Percentiles rank a stretch among this genome's conserved stretches.
Conservation (phyloP, 2,113 vertebrate species). For the Toxotes chatareus region DNA sequence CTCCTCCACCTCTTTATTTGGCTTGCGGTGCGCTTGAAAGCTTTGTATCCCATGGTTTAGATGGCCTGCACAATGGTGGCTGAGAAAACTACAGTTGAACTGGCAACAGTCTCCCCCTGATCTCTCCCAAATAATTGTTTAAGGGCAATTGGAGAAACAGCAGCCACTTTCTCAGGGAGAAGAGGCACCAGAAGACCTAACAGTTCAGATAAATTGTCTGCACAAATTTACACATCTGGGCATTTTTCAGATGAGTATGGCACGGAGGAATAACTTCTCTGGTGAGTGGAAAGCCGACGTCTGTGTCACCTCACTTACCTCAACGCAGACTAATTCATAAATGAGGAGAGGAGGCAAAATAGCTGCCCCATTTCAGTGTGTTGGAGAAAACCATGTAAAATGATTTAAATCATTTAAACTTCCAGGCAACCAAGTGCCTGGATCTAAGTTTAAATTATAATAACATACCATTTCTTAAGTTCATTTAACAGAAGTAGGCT, state of each 20-base stretch:
- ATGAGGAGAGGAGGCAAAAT: slow-evolving; percentile 3
- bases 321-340: slow-evolving; percentile 6
- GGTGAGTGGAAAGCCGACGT: slow-evolving; percentile 29
- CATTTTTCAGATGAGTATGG: slow-evolving; percentile 36
- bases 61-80: slow-evolving; percentile 55
- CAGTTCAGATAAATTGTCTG: slow-evolving; percentile 62
- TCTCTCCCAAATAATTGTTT: slow-evolving; percentile 70
- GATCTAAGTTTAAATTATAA: slow-evolving; percentile 10
- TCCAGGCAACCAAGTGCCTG: neutral
- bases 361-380: neutral
- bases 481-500: slow-evolving; percentile 3
- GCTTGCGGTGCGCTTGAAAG: slow-evolving; percentile 57
- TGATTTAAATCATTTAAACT: too few species aligned
- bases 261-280: slow-evolving; percentile 22
- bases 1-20: slow-evolving; percentile 75
- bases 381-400: neutral
- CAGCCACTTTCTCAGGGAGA: slow-evolving; percentile 51
- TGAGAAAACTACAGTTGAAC: slow-evolving; percentile 70
- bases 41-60: slow-evolving; percentile 68
- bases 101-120: slow-evolving; percentile 39
- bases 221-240: slow-evolving; percentile 57
- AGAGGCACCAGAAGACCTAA: slow-evolving; percentile 50
- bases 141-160: slow-evolving; percentile 65
- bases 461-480: slow-evolving; percentile 15
- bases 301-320: slow-evolving; percentile 11